Evolutionary conservation across 2,797 vertebrate genomes (phyloP).

Genomic region (Scolopax rusticola): DNA sequence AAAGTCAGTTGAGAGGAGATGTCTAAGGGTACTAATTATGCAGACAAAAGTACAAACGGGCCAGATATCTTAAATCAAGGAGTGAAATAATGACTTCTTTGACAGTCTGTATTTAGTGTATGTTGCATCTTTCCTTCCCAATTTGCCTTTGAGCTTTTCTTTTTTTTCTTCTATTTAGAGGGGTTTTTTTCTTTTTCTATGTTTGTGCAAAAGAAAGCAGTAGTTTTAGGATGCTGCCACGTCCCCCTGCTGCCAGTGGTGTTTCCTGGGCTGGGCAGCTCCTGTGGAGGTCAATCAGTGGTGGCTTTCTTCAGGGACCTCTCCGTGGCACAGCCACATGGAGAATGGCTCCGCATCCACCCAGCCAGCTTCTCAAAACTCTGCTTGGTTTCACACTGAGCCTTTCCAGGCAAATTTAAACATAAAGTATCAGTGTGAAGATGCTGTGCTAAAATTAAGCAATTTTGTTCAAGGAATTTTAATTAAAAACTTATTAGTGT

Average conservation of each 20-base stretch:
- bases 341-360: background rate
- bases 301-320: background rate
- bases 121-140: background rate
- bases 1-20: background rate
- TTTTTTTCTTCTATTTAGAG: background rate
- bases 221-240: background rate
- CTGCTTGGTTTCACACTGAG: background rate
- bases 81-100: background rate
- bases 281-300: background rate
- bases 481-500: background rate
- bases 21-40: conserved; percentile 45
- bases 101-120: background rate
- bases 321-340: background rate
- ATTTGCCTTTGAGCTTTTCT: background rate
- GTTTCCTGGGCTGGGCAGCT: background rate
- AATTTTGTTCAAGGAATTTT: background rate
- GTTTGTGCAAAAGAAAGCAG: background rate
- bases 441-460: background rate
- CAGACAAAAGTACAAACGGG: conserved; percentile 42
- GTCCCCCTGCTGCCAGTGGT: background rate
- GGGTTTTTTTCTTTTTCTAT: background rate
- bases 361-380: background rate
- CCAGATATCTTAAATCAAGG: background rate
- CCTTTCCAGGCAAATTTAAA: background rate
- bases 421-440: background rate